Conservation (phyloP, 2,113 vertebrate genomes). For the Anguilla japonica region DNA sequence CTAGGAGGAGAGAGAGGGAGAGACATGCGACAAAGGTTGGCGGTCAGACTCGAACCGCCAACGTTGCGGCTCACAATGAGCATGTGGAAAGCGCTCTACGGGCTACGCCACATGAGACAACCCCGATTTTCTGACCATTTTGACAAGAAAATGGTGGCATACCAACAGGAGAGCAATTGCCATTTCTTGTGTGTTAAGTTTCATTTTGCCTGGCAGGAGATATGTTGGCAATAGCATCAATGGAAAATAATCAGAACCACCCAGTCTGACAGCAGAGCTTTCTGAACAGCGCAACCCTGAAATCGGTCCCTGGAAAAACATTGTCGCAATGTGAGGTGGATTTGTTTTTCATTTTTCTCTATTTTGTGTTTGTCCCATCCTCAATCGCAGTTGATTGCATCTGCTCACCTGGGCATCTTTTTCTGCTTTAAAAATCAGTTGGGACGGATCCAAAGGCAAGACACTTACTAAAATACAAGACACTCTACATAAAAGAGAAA, state of each 20-base stretch:
- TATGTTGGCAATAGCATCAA: conserved; percentile 24
- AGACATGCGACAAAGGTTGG: no score
- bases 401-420: not conserved
- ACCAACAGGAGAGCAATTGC: conserved; percentile 36
- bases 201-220: conserved; percentile 38
- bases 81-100: no score
- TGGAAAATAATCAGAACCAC: conserved; percentile 36
- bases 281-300: not conserved
- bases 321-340: conserved; percentile 3
- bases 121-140: conserved; percentile 5
- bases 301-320: conserved; percentile 25
- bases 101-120: no score
- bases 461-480: not conserved
- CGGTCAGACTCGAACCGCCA: no score
- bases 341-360: not conserved
- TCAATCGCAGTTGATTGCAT: not conserved
- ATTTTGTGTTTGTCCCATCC: not conserved
- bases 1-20: no score
- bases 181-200: conserved; percentile 35
- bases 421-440: not conserved
- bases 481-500: not conserved
- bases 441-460: not conserved
- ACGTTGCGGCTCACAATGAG: no score
- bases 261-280: conserved; percentile 23
- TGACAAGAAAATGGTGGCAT: conserved; percentile 25